These are phyloP conservation scores for Horisme vitalbata DNA, from an alignment of 2,888 invertebrate genomes.

Conservation along the genomic window DNA sequence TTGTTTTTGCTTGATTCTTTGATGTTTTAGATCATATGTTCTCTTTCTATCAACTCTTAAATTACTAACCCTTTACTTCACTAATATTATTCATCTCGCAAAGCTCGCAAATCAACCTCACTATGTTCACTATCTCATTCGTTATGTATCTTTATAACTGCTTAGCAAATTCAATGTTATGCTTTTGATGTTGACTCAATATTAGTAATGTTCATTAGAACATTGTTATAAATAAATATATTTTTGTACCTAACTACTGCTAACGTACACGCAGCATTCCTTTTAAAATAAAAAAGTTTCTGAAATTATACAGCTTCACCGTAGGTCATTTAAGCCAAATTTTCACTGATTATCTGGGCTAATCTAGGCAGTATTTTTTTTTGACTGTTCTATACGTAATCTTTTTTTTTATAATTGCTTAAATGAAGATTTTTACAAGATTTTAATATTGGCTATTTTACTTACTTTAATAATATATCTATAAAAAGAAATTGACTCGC, in stretches of 20 bases:
- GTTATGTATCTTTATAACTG: constrained; percentile 14
- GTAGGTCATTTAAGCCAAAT: too few species aligned
- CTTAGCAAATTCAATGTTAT: constrained; percentile 25
- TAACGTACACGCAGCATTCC: not conserved
- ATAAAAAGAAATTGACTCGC: too few species aligned
- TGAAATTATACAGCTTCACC: too few species aligned
- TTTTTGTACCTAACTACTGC: not conserved
- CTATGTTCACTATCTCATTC: constrained; percentile 7
- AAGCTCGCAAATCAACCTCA: constrained; percentile 20
- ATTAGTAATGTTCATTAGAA: not conserved
- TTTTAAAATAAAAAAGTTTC: too few species aligned
- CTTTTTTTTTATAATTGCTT: too few species aligned
- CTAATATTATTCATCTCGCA: constrained; percentile 12
- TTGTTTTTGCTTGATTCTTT: constrained; percentile 36
- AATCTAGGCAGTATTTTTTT: too few species aligned
- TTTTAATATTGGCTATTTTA: too few species aligned
- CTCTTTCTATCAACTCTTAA: constrained; percentile 20
- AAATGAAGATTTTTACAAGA: too few species aligned
- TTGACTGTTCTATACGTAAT: too few species aligned
- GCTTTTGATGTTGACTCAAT: constrained; percentile 44
- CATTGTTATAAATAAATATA: not conserved
- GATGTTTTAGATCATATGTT: constrained; percentile 27
- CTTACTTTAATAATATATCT: too few species aligned
- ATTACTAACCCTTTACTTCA: constrained; percentile 19
- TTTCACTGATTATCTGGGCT: too few species aligned